Evolutionary conservation across 2,113 vertebrate genomes (phyloP), one percentile per base, ranked within the genome.

Genomic region (Equus quagga): DNA sequence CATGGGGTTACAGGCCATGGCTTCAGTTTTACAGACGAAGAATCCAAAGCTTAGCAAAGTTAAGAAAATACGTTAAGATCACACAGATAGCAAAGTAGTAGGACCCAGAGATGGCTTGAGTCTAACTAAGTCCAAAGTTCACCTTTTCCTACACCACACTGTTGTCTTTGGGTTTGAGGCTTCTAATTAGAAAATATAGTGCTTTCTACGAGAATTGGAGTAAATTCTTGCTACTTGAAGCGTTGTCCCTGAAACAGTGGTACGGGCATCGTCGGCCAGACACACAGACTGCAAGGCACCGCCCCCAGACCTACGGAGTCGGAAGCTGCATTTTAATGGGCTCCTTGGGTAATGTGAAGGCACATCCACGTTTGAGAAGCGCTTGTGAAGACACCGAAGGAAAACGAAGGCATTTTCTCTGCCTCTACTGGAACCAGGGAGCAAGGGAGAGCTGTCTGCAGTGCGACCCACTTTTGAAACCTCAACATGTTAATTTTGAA

Each of bases 401-500:
- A 84, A 75, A 87, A 64, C 0, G 7, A 67, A 88, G 8, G 10
- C 33, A 31, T 8, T 41, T 89, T 83, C 41, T 51, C 65, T 24
- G n/a, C 11, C 51, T 89, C 8, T n/a, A 18, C 41, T 46, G 64
- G 76, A 76, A 56, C 41, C 49, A 54, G n/a, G 41, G 78, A n/a
- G 24, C 73, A 41, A 3, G 11, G 31, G 21, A 56, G 79, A 67
- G 46, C 56, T 36, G 7, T 49, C 81, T 26, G 0, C 36, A 70
- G 36, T 51, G 56, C 49, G 83, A 17, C n/a, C 80, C 65, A 41
- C 67, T 73, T 21, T 62, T 19, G 44, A 79, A 88, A 87, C 31
- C 31, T 91, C 54, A 26, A 93, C 89, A 65, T 24, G 58, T 83
- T 83, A 56, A 82, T 94, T 93, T 96, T 81, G 54, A 70, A 73